These are phyloP conservation scores for Cryptops parisi DNA, from an alignment of 2,888 invertebrate genomes.

Conservation along the genomic window DNA sequence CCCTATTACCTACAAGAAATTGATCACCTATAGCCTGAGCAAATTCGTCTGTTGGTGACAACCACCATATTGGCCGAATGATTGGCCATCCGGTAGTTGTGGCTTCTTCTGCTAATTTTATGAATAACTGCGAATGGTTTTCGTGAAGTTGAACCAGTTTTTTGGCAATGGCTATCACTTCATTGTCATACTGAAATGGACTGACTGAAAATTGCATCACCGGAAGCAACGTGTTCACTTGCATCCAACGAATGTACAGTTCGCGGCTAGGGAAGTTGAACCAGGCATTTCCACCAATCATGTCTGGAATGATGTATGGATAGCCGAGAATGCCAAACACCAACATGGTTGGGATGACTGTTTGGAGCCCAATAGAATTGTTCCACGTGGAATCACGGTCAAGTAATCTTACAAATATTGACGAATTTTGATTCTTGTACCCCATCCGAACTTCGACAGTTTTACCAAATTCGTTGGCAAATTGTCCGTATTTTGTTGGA, in stretches of 20 bases:
- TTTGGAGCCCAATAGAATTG: constrained; percentile 51
- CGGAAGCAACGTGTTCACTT: constrained; percentile 62
- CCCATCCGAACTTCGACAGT: constrained; percentile 58
- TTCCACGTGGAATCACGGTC: constrained; percentile 55
- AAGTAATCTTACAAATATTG: constrained; percentile 58
- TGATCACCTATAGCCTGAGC: constrained; percentile 44
- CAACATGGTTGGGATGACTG: constrained; percentile 54
- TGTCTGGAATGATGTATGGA: constrained; percentile 60
- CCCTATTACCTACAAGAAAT: constrained; percentile 58
- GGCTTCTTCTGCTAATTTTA: constrained; percentile 43
- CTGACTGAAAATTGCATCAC: constrained; percentile 61
- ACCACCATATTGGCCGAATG: constrained; percentile 75
- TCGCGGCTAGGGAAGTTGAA: constrained; percentile 31
- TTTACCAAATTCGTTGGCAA: constrained; percentile 34
- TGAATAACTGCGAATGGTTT: constrained; percentile 39
- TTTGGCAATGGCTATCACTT: constrained; percentile 43
- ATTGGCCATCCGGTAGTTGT: constrained; percentile 50
- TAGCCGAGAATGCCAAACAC: constrained; percentile 47
- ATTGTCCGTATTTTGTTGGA: constrained; percentile 23
- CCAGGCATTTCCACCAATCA: constrained; percentile 44
- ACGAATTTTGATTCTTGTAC: constrained; percentile 50
- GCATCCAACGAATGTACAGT: constrained; percentile 60
- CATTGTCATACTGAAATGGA: constrained; percentile 56
- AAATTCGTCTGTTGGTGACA: constrained; percentile 48
- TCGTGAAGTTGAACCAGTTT: constrained; percentile 51